Evolutionary conservation across 2,888 invertebrate genomes (phyloP), one percentile per base, ranked within the genome.

Genomic region (Noctua comes): DNA sequence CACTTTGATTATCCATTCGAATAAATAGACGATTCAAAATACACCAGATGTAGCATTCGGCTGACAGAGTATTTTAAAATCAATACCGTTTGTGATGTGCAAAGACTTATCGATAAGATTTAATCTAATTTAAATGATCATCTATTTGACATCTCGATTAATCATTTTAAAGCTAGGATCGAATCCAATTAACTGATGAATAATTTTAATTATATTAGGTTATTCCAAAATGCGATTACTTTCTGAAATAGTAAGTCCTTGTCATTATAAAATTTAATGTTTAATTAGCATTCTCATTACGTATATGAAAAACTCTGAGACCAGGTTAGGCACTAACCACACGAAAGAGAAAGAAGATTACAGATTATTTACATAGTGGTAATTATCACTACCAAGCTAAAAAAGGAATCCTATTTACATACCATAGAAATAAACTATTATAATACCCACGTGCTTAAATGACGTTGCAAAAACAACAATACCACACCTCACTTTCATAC

Each of bases 11-110:
- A 86, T 89, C 85, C 88, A 90, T 85, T 86, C 69, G 83, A 80
- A 88, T 85, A 74, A 86, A 82, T 80, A 85, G 79, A 82, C 78
- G 72, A 79, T 81, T 79, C 79, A 83, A 84, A 87, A 88, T 83
- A 89, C 86, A 86, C 77, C 85, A 87, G 86, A 86, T 80, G 84
- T 85, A 72, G 51, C 68, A 73, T 82, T 76, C 87, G 81, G 73
- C 88, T 82, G 88, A 86, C 89, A 88, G n/a, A 16, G 54, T 88
- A 87, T 90, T 91, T 87, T 85, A 82, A 85, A 89, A 90, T 88
- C 88, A 86, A 90, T 88, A 83, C 71, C 1, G 36, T 43, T 85
- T 86, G 87, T 80, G 90, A 86, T 88, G 91, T 73, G 76, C 57
- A 51, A 40, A 4, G 2, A 76, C 27, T 46, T 85, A 80, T 87